Evolutionary conservation across 2,113 vertebrate genomes (phyloP).

Genomic region (Hippocampus zosterae): DNA sequence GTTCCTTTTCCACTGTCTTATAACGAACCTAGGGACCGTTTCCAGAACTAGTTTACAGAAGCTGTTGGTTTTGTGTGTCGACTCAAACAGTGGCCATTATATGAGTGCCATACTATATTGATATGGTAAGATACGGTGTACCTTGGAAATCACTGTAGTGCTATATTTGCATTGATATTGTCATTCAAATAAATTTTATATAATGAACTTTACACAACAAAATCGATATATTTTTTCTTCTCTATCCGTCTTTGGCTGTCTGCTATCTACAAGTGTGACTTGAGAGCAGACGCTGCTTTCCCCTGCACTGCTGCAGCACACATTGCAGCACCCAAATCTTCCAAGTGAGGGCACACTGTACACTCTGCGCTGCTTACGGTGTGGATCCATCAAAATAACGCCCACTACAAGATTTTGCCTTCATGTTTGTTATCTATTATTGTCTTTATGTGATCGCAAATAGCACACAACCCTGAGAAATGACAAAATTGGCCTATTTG

Average conservation of each 20-base stretch:
- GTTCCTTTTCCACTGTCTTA: constrained; percentile 62
- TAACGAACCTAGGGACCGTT: constrained; percentile 60
- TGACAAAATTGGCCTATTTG: not conserved
- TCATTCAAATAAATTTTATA: constrained; percentile 82
- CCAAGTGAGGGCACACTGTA: constrained; percentile 36
- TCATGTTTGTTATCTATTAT: not conserved
- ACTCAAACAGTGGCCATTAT: constrained; percentile 79
- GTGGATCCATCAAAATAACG: not conserved
- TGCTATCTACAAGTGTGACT: not conserved
- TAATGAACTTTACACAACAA: constrained; percentile 80
- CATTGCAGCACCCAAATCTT: constrained; percentile 28
- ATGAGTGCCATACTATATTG: constrained; percentile 80
- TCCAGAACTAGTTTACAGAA: constrained; percentile 74
- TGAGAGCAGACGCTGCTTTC: constrained; percentile 42
- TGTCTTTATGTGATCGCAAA: not conserved
- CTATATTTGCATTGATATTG: constrained; percentile 83
- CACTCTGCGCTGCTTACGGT: not conserved
- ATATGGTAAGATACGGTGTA: constrained; percentile 81
- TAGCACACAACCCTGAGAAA: not conserved
- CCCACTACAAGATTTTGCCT: not conserved
- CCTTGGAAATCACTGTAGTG: constrained; percentile 81
- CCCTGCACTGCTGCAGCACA: constrained; percentile 11
- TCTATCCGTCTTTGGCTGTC: too few species aligned
- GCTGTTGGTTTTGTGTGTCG: constrained; percentile 77
- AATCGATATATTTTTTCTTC: constrained; percentile 5